Evolutionary conservation across 2,888 invertebrate species (phyloP).

Genomic region (Nemurella pictetii): DNA sequence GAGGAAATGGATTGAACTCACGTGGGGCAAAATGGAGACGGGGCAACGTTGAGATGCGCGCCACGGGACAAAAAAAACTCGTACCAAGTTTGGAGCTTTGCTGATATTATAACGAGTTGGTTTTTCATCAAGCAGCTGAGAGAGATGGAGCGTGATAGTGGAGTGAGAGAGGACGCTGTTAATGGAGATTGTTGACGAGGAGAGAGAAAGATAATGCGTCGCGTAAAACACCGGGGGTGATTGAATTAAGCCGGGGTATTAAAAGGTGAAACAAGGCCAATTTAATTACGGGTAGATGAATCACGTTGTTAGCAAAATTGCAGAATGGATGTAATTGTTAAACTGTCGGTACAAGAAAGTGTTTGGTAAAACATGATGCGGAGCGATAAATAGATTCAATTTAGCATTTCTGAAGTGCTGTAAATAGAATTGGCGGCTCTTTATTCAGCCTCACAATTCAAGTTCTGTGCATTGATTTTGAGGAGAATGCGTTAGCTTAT

Average conservation of each 20-base stretch:
- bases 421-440: not conserved
- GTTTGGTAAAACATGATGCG: not conserved
- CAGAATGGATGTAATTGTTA: not conserved
- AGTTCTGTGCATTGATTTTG: too few relatives aligned
- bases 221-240: conserved; percentile 17
- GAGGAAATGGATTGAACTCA: conserved; percentile 38
- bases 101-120: conserved; percentile 25
- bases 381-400: not conserved
- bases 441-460: too few relatives aligned
- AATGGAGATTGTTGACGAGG: not conserved
- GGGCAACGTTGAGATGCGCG: conserved; percentile 4
- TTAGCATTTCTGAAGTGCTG: not conserved
- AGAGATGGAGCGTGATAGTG: not conserved
- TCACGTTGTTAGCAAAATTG: not conserved
- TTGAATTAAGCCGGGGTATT: conserved; percentile 20
- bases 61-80: not conserved
- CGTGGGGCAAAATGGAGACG: conserved; percentile 19
- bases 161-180: not conserved
- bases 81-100: not conserved
- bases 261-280: conserved; percentile 12
- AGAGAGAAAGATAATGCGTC: conserved; percentile 12
- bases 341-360: not conserved
- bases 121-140: conserved; percentile 34
- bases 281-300: conserved; percentile 24
- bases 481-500: too few relatives aligned